Percentiles rank a stretch among this genome's conserved stretches.
Conservation (phyloP, 2,888 invertebrate species). For the Meliscaeva auricollis region DNA sequence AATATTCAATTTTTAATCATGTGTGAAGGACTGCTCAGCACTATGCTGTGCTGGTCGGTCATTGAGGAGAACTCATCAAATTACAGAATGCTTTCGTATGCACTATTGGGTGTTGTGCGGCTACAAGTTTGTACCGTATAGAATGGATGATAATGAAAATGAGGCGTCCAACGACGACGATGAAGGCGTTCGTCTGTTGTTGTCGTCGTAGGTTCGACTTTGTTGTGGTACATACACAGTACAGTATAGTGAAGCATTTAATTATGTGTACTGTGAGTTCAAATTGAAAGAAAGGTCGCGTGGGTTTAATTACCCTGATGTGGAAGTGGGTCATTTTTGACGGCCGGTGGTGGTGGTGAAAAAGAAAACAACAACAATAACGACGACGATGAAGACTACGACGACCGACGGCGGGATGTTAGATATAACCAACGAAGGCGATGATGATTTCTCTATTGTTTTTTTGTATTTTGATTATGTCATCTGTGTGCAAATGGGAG, state of each 20-base stretch:
- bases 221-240: constrained; percentile 1
- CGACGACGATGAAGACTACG: neutral
- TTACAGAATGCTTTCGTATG: constrained; percentile 66
- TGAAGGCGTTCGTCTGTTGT: constrained; percentile 2
- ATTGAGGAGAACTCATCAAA: constrained; percentile 51
- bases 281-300: constrained; percentile 70
- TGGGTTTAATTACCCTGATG: constrained; percentile 70
- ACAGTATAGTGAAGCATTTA: constrained; percentile 10
- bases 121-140: constrained; percentile 17
- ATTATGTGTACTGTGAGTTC: constrained; percentile 46
- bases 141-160: constrained; percentile 40
- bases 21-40: constrained; percentile 35
- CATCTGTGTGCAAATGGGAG: constrained; percentile 55
- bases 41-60: neutral
- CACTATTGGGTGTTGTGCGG: constrained; percentile 52
- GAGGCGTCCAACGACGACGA: constrained; percentile 3
- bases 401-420: constrained; percentile 12
- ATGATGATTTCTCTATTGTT: constrained; percentile 64
- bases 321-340: constrained; percentile 69
- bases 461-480: constrained; percentile 49
- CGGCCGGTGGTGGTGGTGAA: constrained; percentile 5
- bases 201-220: neutral
- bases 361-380: neutral
- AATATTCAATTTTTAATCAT: constrained; percentile 27
- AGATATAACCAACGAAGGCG: constrained; percentile 36